phyloP scores from a whole-genome alignment of 2,888 invertebrate genomes.

The Steinernema scapterisci region DNA sequence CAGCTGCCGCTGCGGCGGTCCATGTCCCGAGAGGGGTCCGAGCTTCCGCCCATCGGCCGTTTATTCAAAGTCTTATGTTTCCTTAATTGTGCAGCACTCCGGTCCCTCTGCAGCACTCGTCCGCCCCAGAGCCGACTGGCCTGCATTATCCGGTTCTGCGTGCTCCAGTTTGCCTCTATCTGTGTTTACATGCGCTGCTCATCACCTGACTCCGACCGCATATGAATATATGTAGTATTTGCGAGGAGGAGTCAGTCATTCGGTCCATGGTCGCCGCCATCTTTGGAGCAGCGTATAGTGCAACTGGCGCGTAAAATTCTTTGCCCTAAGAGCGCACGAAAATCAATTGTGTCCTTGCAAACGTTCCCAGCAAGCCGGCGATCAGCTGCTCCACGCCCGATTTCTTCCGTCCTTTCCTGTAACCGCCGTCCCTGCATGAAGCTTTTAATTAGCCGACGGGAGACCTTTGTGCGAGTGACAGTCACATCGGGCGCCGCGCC shows the following conservation, averaged over 20 bases:
- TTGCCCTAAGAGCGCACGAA: neutral
- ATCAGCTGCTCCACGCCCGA: too few species aligned
- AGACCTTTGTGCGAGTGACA: neutral
- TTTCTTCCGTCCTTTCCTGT: too few species aligned
- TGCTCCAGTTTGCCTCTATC: slow-evolving; percentile 9
- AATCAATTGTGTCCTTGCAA: neutral
- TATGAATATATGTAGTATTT: slow-evolving; percentile 10
- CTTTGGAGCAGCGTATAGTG: too few species aligned
- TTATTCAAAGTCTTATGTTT: slow-evolving; percentile 32
- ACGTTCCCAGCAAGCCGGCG: neutral
- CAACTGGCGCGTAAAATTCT: too few species aligned
- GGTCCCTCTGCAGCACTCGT: neutral
- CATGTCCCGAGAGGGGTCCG: neutral
- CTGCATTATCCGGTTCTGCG: slow-evolving; percentile 25
- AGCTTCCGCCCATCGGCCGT: slow-evolving; percentile 22
- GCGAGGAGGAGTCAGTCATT: too few species aligned
- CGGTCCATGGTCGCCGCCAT: too few species aligned
- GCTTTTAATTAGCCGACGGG: slow-evolving; percentile 21
- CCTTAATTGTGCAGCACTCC: slow-evolving; percentile 10
- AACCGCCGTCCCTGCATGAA: neutral
- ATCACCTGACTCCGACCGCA: slow-evolving; percentile 22
- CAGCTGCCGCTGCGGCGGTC: neutral
- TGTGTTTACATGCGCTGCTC: slow-evolving; percentile 19
- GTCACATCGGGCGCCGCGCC: neutral
- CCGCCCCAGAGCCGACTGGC: neutral